Evolutionary conservation across 2,888 invertebrate genomes (phyloP), one percentile per base, ranked within the genome.

Genomic region (Phortica magna): DNA sequence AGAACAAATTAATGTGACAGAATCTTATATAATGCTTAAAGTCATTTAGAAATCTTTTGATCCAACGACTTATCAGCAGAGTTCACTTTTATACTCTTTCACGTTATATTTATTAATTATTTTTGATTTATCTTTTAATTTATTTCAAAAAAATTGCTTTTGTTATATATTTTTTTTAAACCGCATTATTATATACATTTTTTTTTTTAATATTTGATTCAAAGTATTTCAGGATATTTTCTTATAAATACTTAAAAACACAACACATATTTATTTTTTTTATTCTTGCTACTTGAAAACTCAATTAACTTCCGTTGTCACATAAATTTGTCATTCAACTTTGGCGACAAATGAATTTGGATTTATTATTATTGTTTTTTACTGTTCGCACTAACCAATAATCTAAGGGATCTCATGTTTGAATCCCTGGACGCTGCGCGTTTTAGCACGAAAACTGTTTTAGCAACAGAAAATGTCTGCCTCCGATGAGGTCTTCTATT

Each of bases 341-440:
- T 71, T 31, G 14, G 12, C 31, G 1, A 65, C 19, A 53, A 68
- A 65, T 48, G 42, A n/a, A 70, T 31, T 12, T 73, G 31, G 1
- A 31, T 75, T 39, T 61, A 10, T 42, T 5, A 55, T 55, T 64
- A 31, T 55, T 31, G 12, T 73, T 31, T 14, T 2, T 53, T 4
- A 4, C 7, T 61, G 19, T 1, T 67, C 22, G 79, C 90, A 92
- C 92, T 91, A 90, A 92, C 92, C 92, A 92, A 89, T 83, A 92
- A 85, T 85, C 89, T 89, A 81, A 92, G 91, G 91, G 91, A 91
- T 91, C 90, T 90, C 92, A 92, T 92, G 81, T 78, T 89, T 88
- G 89, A 88, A 89, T 88, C 91, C 91, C 90, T 89, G 84, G 84
- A 87, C 86, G 82, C 83, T 82, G 84, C 91, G 90, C 90, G 90